These are phyloP conservation scores for Drosophila subsilvestris DNA, from an alignment of 2,888 invertebrate genomes.

Conservation along the genomic window DNA sequence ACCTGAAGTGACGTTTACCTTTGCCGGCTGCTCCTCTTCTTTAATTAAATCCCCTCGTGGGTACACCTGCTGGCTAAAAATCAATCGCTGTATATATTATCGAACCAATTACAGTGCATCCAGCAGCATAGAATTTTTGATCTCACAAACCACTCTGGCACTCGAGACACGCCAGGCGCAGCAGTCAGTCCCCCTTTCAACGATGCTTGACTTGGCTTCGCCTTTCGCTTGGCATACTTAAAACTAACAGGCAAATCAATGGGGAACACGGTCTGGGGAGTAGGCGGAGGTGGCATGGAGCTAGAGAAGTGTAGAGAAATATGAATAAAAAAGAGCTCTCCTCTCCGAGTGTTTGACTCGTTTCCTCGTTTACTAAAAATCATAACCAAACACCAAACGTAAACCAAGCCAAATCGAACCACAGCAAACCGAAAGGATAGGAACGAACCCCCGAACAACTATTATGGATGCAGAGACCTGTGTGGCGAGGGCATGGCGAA, in stretches of 20 bases:
- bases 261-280: slow-evolving; percentile 9
- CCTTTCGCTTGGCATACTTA: slow-evolving; percentile 70
- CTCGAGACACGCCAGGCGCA: slow-evolving; percentile 57
- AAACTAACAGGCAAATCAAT: slow-evolving; percentile 76
- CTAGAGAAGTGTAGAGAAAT: slow-evolving; percentile 52
- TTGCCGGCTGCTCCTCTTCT: slow-evolving; percentile 11
- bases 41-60: slow-evolving; percentile 45
- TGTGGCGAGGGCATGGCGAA: slow-evolving; percentile 12
- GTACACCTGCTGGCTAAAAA: slow-evolving; percentile 30
- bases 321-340: slow-evolving; percentile 60
- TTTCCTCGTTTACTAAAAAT: slow-evolving; percentile 43
- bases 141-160: slow-evolving; percentile 38
- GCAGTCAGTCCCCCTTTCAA: neutral
- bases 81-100: slow-evolving; percentile 74
- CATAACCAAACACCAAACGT: slow-evolving; percentile 40
- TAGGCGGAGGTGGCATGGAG: neutral
- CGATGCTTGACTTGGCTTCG: slow-evolving; percentile 61
- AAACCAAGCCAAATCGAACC: slow-evolving; percentile 62
- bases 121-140: slow-evolving; percentile 27
- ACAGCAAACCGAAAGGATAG: slow-evolving; percentile 28
- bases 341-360: slow-evolving; percentile 37
- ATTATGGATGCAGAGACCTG: slow-evolving; percentile 40
- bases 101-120: slow-evolving; percentile 68
- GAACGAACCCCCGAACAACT: slow-evolving; percentile 33
- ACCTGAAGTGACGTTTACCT: slow-evolving; percentile 22